Evolutionary conservation across 2,113 vertebrate genomes (phyloP).

Genomic region (Orcinus orca): DNA sequence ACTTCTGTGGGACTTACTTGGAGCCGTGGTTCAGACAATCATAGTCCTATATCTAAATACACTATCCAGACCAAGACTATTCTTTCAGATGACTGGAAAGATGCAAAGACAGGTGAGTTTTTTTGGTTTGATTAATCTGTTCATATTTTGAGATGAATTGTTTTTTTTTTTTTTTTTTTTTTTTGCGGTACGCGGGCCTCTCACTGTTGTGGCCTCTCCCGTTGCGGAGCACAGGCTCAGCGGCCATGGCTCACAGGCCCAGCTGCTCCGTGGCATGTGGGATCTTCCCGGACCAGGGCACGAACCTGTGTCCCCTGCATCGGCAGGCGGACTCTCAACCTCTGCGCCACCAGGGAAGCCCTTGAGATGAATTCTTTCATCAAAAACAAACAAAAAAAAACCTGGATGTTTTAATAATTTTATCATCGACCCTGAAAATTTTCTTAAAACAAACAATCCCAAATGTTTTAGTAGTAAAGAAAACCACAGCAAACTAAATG

Average conservation of each 20-base stretch:
- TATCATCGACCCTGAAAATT: neutral
- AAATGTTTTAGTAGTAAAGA: neutral
- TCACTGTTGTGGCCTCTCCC: too few relatives aligned
- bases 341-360: too few relatives aligned
- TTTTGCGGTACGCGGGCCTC: too few relatives aligned
- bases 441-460: neutral
- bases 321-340: too few relatives aligned
- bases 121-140: neutral
- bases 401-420: neutral
- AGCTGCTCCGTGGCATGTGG: too few relatives aligned
- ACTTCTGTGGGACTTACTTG: slow-evolving; percentile 90
- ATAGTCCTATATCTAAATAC: slow-evolving; percentile 97
- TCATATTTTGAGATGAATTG: neutral
- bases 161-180: neutral
- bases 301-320: too few relatives aligned
- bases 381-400: neutral
- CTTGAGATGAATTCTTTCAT: neutral
- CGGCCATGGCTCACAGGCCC: too few relatives aligned
- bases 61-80: slow-evolving; percentile 90
- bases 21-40: slow-evolving; percentile 97
- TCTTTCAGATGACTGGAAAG: slow-evolving; percentile 91
- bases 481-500: neutral
- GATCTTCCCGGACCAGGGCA: too few relatives aligned
- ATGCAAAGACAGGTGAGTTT: slow-evolving; percentile 90
- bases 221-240: too few relatives aligned